Base-by-base conservation (phyloP, 2,113 vertebrate genomes). In the Paedocypris sp. region DNA sequence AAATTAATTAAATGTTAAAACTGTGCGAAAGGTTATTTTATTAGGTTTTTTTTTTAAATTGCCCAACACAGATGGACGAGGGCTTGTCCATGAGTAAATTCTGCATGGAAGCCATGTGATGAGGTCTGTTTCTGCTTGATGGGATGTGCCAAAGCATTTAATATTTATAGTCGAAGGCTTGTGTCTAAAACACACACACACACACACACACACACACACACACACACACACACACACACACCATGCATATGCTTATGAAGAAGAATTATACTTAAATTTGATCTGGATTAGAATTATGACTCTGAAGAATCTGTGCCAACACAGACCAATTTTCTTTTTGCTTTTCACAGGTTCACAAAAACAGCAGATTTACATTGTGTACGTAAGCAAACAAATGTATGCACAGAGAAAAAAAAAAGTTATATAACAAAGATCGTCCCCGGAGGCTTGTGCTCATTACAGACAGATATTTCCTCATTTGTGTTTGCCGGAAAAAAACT, bases 81-180 rank as follows among this genome's bases (percentile, higher is more conserved):
- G n/a, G n/a, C n/a, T n/a, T n/a, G n/a, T n/a, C n/a, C n/a, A n/a
- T n/a, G n/a, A n/a, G 15, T 0, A 3, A 29, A 48, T 9, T 16
- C 25, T 18, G 9, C 4, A 8, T 29, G 29, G 46, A 26, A 9
- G 11, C 4, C 26, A 8, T 49, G 46, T 31, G 13, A 11, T 49
- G 26, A 16, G 35, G 23, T 56, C 35, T 41, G 5, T 26, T 19
- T 41, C 22, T 18, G 9, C 23, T 39, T 28, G 15, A 56, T 5
- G 28, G 5, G 11, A 56, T 18, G 22, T 41, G 52, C 35, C 6
- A 2, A 22, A 18, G 23, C 52, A 56, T 56, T 41, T 33, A 29
- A 29, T 56, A 56, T 56, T 56, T 53, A 53, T 53, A 15, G 12
- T 25, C 22, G 12, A 25, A 28, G 36, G 22, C 18, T 56, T 56